These are phyloP conservation scores for Cichlasoma orientale DNA, from an alignment of 2,797 vertebrate genomes.

Conservation along the genomic window DNA sequence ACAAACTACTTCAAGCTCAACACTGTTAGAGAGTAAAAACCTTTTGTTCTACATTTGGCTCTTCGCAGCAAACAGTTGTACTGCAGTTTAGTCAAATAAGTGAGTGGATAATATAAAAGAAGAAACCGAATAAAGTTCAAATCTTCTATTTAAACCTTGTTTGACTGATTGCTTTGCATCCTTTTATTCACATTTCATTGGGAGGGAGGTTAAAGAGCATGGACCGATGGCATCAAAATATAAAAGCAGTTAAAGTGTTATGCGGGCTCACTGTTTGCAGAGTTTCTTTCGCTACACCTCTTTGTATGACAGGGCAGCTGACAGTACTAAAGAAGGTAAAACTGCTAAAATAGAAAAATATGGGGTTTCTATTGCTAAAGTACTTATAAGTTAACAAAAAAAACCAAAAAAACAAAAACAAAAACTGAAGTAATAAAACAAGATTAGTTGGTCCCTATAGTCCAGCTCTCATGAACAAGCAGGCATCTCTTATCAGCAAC, in stretches of 20 bases:
- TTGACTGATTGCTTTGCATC: no score
- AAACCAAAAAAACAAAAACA: no score
- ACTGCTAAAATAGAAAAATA: not conserved
- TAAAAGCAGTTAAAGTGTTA: no score
- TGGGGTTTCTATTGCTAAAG: not conserved
- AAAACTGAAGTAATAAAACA: not conserved
- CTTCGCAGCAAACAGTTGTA: not conserved
- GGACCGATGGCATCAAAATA: no score
- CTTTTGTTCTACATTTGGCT: not conserved
- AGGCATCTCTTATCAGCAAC: not conserved
- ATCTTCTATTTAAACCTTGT: no score
- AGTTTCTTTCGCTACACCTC: no score
- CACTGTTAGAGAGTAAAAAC: not conserved
- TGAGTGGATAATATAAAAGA: not conserved
- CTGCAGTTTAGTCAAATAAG: no score
- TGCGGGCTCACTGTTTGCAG: no score
- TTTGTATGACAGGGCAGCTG: not conserved
- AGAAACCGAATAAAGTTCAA: no score
- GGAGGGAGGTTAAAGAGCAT: no score
- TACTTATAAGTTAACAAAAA: no score
- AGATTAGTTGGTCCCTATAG: not conserved
- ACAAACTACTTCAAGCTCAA: not conserved
- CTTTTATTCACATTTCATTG: no score
- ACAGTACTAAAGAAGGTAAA: not conserved
- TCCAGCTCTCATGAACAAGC: not conserved